Evolutionary conservation across 2,113 vertebrate genomes (phyloP).

Genomic region (Pogonocichla stellata): DNA sequence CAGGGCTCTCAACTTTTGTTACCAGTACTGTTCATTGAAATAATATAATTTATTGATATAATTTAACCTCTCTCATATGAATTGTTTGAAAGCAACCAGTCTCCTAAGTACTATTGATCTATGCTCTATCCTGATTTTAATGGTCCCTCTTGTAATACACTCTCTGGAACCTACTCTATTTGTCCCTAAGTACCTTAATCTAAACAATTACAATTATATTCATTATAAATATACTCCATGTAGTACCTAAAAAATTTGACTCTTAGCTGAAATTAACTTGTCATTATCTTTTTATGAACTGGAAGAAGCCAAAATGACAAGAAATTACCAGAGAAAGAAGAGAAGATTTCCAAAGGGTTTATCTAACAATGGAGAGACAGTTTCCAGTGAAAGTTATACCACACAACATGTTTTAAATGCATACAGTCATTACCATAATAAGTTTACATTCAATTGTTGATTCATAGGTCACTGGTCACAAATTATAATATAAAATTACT

Average conservation of each 20-base stretch:
- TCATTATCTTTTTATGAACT: slow-evolving; percentile 16
- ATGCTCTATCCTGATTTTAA: slow-evolving; percentile 34
- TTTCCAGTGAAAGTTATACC: background rate
- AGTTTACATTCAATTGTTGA: background rate
- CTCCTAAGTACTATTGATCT: slow-evolving; percentile 19
- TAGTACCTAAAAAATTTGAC: background rate
- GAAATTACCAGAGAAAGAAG: background rate
- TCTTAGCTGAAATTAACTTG: slow-evolving; percentile 13
- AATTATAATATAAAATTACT: background rate
- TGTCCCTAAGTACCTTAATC: background rate
- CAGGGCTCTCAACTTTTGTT: background rate
- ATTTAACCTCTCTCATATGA: slow-evolving; percentile 30
- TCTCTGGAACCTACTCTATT: background rate
- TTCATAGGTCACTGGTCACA: background rate
- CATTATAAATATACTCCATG: background rate
- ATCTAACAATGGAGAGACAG: background rate
- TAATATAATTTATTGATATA: slow-evolving; percentile 48
- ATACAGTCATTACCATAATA: background rate
- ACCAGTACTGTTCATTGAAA: background rate
- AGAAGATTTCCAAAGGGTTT: background rate
- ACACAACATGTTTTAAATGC: background rate
- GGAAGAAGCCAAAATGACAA: background rate
- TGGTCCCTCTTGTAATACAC: background rate
- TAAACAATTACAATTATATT: slow-evolving; percentile 27
- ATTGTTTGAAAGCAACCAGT: slow-evolving; percentile 40